Evolutionary conservation across 2,113 vertebrate genomes (phyloP).

Genomic region (Toxotes chatareus): DNA sequence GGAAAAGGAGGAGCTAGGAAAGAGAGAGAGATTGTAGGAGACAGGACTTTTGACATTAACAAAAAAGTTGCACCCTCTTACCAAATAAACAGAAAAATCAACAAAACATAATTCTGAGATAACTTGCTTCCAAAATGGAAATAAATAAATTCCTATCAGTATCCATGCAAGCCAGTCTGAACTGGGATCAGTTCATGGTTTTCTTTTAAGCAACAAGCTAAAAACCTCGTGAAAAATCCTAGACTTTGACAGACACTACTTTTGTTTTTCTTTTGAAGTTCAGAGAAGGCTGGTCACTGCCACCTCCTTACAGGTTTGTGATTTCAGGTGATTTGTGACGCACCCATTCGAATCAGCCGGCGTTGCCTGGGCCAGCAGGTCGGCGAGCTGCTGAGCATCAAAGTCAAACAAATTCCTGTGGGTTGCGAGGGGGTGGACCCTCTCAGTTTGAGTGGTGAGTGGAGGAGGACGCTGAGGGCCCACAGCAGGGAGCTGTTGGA

Average conservation of each 20-base stretch:
- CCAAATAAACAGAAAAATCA: not conserved
- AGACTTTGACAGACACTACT: too few species aligned
- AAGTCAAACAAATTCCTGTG: slow-evolving; percentile 69
- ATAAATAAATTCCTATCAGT: too few species aligned
- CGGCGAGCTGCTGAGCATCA: slow-evolving; percentile 67
- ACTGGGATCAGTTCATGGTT: not conserved
- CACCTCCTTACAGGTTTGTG: too few species aligned
- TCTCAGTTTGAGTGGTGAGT: slow-evolving; percentile 83
- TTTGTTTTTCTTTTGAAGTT: too few species aligned
- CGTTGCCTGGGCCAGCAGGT: slow-evolving; percentile 63
- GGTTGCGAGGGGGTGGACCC: slow-evolving; percentile 64
- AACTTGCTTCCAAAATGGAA: too few species aligned
- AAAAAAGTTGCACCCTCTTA: not conserved
- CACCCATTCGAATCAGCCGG: slow-evolving; percentile 76
- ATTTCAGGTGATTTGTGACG: not conserved
- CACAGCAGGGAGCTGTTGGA: slow-evolving; percentile 83
- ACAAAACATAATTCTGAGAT: too few species aligned
- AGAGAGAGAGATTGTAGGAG: slow-evolving; percentile 15
- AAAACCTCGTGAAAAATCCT: too few species aligned
- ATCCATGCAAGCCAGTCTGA: too few species aligned
- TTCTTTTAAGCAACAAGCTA: too few species aligned
- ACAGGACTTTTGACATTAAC: not conserved
- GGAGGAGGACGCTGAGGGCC: slow-evolving; percentile 85
- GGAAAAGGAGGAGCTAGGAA: slow-evolving; percentile 87
- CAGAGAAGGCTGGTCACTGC: too few species aligned